Percentiles rank a stretch among this genome's conserved stretches.
These are phyloP conservation scores for Nothura maculosa DNA, from an alignment of 2,797 vertebrate genomes.

Conservation along the genomic window DNA sequence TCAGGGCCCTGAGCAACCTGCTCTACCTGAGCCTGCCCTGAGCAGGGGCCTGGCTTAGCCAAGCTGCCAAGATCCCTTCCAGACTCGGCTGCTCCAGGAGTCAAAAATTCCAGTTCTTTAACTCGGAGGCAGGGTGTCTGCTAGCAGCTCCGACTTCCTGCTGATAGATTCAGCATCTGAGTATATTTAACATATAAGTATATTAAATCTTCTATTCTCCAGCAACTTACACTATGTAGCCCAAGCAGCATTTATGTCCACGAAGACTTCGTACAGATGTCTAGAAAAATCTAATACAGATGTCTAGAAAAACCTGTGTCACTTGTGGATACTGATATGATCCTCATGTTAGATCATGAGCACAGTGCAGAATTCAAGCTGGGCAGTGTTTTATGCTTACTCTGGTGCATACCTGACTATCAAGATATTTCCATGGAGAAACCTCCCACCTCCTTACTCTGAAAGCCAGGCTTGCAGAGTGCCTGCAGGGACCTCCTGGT, in stretches of 20 bases:
- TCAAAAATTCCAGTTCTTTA: neutral
- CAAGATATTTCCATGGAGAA: neutral
- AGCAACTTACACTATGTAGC: neutral
- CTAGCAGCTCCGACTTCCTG: neutral
- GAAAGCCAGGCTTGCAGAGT: neutral
- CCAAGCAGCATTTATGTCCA: neutral
- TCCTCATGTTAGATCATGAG: neutral
- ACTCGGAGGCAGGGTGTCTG: neutral
- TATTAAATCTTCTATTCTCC: neutral
- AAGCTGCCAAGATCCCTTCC: neutral
- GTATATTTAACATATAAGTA: neutral
- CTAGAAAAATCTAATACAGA: neutral
- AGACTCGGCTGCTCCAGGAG: neutral
- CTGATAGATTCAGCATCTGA: fast-evolving
- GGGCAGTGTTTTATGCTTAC: neutral
- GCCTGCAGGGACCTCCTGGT: neutral
- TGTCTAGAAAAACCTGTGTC: neutral
- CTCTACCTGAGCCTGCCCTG: neutral
- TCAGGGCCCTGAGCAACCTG: neutral
- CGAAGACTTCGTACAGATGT: neutral
- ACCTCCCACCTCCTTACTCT: neutral
- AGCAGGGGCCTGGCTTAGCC: neutral
- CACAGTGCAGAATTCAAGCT: neutral
- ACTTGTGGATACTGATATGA: neutral
- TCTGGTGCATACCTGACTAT: neutral